Evolutionary conservation across 1,140 invertebrate genomes (phyloP), one percentile per base, ranked within the genome.

Genomic region (Cecropterus lyciades): DNA sequence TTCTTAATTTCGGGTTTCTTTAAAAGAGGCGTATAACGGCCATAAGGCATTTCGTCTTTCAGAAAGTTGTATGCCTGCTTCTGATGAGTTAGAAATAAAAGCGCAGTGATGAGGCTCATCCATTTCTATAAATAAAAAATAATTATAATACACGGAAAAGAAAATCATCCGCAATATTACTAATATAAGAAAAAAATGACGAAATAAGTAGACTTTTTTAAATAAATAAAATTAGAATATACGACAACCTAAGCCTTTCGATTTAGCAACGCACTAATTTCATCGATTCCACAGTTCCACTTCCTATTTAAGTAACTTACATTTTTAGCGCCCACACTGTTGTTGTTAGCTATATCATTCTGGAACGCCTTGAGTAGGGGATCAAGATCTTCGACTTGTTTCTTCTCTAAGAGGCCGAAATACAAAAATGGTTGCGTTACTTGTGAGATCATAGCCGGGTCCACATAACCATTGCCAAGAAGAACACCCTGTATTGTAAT

Each of bases 391-490:
- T 84, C 62, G 14, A 84, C 30, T 49, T 88, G 92, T 74, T 94
- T 93, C 10, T 92, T 82, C 82, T 96, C 96, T 33, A 97, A 74
- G 0, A 97, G 80, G 1, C 97, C 97, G 17, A 97, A 87, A 72
- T 96, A 94, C 82, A 96, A 97, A 63, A 97, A 93, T 78, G 96
- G 77, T 93, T 13, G 93, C 0, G 95, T 93, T 77, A 97, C 97
- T 14, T 95, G 86, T 0, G 95, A 83, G 91, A 97, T 96, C 80
- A 95, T 94, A n/a, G 93, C 92, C 0, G 97, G 97, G 88, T 98
- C 97, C 37, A 94, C 94, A 0, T 97, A 93, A 2, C 96, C 97
- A 88, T 98, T 97, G 7, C 97, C 97, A 64, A 98, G 96, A 0
- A 95, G 95, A 55, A 98, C 67, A 70, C 96, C 96, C 92, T 95